Percentiles rank a stretch among this genome's conserved stretches.
These are phyloP conservation scores for Platyrinchus mystaceus DNA, from an alignment of 2,797 vertebrate genomes.

Conservation along the genomic window DNA sequence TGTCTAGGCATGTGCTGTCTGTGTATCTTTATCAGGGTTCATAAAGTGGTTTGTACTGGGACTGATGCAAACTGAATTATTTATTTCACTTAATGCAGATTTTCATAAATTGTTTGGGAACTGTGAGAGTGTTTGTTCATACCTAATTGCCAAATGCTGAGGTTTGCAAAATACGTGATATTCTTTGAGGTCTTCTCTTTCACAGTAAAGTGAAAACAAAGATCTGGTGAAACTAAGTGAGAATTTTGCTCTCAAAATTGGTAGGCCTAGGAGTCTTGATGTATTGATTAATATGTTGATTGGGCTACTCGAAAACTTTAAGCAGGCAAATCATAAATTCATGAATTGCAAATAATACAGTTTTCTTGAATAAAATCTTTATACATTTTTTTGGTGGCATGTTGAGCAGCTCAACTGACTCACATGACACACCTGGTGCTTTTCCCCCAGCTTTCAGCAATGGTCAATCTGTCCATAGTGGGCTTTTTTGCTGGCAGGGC, in stretches of 20 bases:
- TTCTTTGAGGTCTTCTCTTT: neutral
- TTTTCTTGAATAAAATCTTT: neutral
- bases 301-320: neutral
- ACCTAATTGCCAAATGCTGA: neutral
- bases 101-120: neutral
- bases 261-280: neutral
- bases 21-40: neutral
- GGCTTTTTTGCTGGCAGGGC: neutral
- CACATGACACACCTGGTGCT: neutral
- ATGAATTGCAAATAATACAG: neutral
- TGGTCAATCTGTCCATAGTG: neutral
- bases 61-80: neutral
- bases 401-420: neutral
- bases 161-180: neutral
- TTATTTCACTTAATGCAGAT: neutral
- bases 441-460: neutral
- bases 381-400: neutral
- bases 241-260: neutral
- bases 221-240: neutral
- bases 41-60: neutral
- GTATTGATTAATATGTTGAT: neutral
- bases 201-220: neutral
- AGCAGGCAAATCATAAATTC: neutral
- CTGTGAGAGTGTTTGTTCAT: neutral
- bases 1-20: accelerated